Conservation (phyloP, 2,113 vertebrate genomes). For the Jaculus jaculus region DNA sequence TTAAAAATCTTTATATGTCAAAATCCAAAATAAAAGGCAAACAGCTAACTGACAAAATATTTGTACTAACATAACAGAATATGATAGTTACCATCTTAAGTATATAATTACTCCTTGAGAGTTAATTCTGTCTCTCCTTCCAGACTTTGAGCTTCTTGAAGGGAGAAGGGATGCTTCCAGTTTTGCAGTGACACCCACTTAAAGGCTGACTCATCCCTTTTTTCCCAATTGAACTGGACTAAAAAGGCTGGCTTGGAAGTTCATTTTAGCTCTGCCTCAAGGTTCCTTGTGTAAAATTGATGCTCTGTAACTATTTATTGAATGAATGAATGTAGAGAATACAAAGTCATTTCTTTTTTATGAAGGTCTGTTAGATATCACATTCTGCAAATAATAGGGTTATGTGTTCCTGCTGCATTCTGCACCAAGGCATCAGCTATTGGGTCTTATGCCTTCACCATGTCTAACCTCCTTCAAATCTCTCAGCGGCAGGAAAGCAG, state of each 20-base stretch:
- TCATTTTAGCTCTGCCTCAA: background rate
- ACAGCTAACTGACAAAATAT: constrained; percentile 62
- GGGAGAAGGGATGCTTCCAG: background rate
- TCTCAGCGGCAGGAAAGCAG: constrained; percentile 20
- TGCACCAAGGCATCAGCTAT: too few species aligned
- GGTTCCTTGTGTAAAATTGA: constrained; percentile 30
- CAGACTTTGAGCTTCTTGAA: background rate
- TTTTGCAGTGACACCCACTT: background rate
- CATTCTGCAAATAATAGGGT: background rate
- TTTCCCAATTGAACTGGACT: background rate
- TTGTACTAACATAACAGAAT: constrained; percentile 30
- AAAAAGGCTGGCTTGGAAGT: background rate
- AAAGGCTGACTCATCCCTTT: too few species aligned
- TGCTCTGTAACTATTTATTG: constrained; percentile 39
- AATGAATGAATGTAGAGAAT: constrained; percentile 29
- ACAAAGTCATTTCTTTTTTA: background rate
- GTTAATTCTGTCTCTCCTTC: background rate
- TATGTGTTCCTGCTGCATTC: background rate
- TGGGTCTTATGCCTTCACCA: background rate
- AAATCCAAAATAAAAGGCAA: constrained; percentile 55
- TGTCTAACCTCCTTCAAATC: background rate
- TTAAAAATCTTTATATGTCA: constrained; percentile 51
- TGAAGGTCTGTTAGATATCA: background rate
- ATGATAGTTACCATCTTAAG: background rate
- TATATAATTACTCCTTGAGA: background rate